These are phyloP conservation scores for Drosophila peninsularis DNA, from an alignment of 2,888 invertebrate genomes.

Conservation along the genomic window DNA sequence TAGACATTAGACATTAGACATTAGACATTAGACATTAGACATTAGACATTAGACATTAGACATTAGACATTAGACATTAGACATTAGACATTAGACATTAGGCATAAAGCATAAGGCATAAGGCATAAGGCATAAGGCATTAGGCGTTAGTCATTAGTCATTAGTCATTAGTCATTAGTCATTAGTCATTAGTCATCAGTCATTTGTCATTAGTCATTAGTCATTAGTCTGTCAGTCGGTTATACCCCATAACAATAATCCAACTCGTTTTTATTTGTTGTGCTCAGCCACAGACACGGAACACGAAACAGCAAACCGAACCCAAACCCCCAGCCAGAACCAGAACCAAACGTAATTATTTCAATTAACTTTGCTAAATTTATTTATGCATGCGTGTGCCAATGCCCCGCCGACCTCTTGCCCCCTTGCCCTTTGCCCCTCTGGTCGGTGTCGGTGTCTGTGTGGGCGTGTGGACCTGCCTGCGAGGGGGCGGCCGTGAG, in stretches of 20 bases:
- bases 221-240: not conserved
- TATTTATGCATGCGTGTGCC: conserved; percentile 49
- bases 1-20: too few relatives aligned
- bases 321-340: not conserved
- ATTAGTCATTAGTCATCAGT: too few relatives aligned
- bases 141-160: too few relatives aligned
- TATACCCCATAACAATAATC: not conserved
- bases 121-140: too few relatives aligned
- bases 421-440: too few relatives aligned
- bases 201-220: too few relatives aligned
- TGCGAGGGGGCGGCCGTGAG: conserved; percentile 22
- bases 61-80: too few relatives aligned
- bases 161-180: too few relatives aligned
- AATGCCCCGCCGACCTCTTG: not conserved
- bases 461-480: conserved; percentile 7
- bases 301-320: conserved; percentile 13
- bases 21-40: too few relatives aligned
- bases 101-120: too few relatives aligned
- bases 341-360: conserved; percentile 48
- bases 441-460: not conserved
- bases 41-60: too few relatives aligned
- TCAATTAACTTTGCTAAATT: conserved; percentile 62
- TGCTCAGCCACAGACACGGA: conserved; percentile 18
- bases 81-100: too few relatives aligned
- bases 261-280: conserved; percentile 9